A percentile compares a stretch with the other conserved stretches of the same genome.
These are phyloP conservation scores for Cynodonichthys magdalenae DNA, from an alignment of 2,797 vertebrate genomes.

Conservation along the genomic window DNA sequence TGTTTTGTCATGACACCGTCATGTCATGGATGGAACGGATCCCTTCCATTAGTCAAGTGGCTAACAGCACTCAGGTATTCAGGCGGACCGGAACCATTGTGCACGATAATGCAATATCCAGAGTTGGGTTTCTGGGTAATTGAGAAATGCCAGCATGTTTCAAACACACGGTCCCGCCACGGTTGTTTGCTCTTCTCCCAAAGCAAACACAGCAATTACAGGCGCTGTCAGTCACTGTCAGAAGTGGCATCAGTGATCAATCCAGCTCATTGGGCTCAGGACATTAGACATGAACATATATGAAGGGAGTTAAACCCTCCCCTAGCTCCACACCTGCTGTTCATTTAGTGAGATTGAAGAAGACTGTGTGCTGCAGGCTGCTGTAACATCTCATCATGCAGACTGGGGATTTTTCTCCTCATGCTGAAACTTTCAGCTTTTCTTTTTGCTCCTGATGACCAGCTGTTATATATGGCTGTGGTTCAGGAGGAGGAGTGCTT, in stretches of 20 bases:
- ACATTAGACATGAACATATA: conserved; percentile 61
- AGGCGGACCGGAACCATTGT: conserved; percentile 9
- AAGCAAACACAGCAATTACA: conserved; percentile 72
- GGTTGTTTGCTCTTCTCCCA: conserved; percentile 52
- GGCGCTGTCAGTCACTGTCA: conserved; percentile 71
- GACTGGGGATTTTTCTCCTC: not conserved
- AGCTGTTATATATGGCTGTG: no score
- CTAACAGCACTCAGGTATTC: conserved; percentile 18
- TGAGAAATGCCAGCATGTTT: conserved; percentile 40
- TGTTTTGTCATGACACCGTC: conserved; percentile 16
- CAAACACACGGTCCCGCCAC: conserved; percentile 24
- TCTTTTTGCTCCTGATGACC: no score
- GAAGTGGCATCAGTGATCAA: conserved; percentile 64
- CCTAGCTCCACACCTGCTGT: conserved; percentile 53
- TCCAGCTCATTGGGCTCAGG: conserved; percentile 62
- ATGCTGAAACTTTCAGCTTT: not conserved
- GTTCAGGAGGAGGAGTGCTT: no score
- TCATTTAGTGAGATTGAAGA: conserved; percentile 34
- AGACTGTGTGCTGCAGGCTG: not conserved
- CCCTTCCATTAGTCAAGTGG: conserved; percentile 33
- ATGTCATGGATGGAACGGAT: conserved; percentile 26
- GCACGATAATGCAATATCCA: conserved; percentile 30
- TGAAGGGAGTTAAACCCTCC: conserved; percentile 57
- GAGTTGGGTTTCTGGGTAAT: conserved; percentile 33
- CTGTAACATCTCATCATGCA: not conserved